Evolutionary conservation across 2,113 vertebrate species (phyloP).

Genomic region (Chunga burmeisteri): DNA sequence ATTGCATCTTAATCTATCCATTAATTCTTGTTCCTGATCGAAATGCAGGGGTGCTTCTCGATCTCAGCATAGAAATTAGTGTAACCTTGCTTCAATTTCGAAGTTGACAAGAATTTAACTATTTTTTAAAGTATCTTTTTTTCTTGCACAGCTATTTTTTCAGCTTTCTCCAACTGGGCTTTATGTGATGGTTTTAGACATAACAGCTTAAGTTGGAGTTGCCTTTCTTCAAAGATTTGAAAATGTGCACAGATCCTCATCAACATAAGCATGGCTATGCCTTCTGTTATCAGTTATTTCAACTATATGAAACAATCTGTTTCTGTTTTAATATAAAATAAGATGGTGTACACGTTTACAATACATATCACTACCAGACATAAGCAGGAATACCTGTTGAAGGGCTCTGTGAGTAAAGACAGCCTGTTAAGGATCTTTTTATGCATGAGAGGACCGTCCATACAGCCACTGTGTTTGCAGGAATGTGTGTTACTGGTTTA

Average conservation of each 20-base stretch:
- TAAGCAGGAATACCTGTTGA: slow-evolving; percentile 61
- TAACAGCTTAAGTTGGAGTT: slow-evolving; percentile 39
- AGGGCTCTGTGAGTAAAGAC: slow-evolving; percentile 61
- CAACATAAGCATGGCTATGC: slow-evolving; percentile 58
- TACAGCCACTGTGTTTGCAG: neutral
- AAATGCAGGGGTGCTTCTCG: neutral
- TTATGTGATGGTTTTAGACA: slow-evolving; percentile 6
- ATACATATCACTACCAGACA: slow-evolving; percentile 29
- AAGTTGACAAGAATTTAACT: neutral
- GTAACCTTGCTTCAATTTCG: neutral
- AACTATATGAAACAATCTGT: slow-evolving; percentile 63
- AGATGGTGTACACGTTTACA: slow-evolving; percentile 34
- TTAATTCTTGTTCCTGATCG: neutral
- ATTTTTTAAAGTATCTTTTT: neutral
- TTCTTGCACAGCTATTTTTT: neutral
- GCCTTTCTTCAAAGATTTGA: slow-evolving; percentile 25
- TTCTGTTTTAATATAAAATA: slow-evolving; percentile 55
- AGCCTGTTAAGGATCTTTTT: slow-evolving; percentile 41
- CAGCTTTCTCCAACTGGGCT: neutral
- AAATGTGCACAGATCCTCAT: slow-evolving; percentile 53
- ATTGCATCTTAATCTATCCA: neutral
- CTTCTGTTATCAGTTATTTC: slow-evolving; percentile 66
- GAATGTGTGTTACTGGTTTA: neutral
- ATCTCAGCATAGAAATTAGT: neutral
- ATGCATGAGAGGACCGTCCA: slow-evolving; percentile 3